Conservation (phyloP, 2,797 vertebrate species). For the Sebastes wilsoni region DNA sequence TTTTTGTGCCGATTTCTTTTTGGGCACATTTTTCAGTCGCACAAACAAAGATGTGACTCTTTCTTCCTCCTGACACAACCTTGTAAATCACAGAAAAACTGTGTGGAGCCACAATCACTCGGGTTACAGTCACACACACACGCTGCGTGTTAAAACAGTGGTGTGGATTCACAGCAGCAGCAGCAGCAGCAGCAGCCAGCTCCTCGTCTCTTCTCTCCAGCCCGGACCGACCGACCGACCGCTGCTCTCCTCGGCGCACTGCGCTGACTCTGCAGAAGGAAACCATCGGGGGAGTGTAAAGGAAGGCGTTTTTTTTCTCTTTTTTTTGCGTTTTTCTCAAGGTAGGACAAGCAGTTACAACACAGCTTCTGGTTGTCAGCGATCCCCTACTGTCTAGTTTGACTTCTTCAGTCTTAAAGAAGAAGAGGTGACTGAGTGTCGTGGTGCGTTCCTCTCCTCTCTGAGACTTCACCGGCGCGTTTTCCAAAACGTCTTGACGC, state of each 20-base stretch:
- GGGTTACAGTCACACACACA: constrained; percentile 60
- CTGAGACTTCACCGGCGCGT: constrained; percentile 47
- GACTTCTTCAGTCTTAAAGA: constrained; percentile 30
- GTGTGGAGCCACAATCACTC: constrained; percentile 48
- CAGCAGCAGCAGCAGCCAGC: constrained; percentile 15
- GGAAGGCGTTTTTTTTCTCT: constrained; percentile 61
- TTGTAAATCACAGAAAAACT: constrained; percentile 52
- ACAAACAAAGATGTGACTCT: constrained; percentile 65
- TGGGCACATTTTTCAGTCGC: constrained; percentile 55
- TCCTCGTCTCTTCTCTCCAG: constrained; percentile 52
- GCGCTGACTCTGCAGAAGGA: constrained; percentile 78
- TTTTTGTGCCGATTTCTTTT: constrained; percentile 24
- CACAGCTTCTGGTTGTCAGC: constrained; percentile 63
- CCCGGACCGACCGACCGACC: constrained; percentile 64
- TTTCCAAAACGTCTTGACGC: constrained; percentile 70
- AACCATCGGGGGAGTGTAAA: constrained; percentile 69
- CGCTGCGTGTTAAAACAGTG: constrained; percentile 47
- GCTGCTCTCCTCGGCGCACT: constrained; percentile 65
- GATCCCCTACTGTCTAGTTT: constrained; percentile 40
- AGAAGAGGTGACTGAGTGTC: constrained; percentile 53
- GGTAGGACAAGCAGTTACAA: constrained; percentile 68
- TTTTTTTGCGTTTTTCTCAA: constrained; percentile 55
- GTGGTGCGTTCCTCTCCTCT: constrained; percentile 48
- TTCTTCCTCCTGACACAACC: constrained; percentile 61
- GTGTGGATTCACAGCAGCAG: constrained; percentile 58